Conservation (phyloP, 2,797 vertebrate species). For the Lemur catta region DNA sequence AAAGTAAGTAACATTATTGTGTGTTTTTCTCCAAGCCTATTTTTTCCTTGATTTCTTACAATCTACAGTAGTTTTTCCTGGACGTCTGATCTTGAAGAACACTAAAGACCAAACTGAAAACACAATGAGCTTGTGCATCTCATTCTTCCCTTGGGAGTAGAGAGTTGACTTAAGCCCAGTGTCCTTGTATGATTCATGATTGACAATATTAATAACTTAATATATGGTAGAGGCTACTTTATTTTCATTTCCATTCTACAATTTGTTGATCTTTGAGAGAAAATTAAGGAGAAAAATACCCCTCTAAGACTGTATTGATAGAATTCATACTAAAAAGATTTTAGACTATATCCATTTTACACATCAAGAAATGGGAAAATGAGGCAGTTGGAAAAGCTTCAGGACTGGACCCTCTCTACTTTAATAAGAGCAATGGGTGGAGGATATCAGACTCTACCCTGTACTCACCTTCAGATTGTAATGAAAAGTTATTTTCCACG, state of each 20-base stretch:
- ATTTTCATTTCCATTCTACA: neutral
- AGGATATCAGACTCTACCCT: neutral
- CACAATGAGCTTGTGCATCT: neutral
- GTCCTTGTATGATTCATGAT: neutral
- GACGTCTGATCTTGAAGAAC: neutral
- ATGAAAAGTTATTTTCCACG: neutral
- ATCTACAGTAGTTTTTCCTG: neutral
- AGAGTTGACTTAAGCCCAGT: neutral
- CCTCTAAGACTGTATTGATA: neutral
- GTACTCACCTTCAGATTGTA: neutral
- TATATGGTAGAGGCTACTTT: neutral
- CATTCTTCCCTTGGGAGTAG: neutral
- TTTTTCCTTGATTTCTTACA: neutral
- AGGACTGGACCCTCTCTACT: too few species aligned
- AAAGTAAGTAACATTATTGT: neutral
- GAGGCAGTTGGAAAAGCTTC: rapidly evolving
- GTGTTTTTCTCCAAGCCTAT: neutral
- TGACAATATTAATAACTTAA: neutral
- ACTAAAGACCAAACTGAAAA: neutral
- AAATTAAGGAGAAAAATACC: neutral
- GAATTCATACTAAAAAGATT: neutral
- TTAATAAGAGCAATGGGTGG: neutral
- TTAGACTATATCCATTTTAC: neutral
- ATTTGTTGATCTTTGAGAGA: neutral
- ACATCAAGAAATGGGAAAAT: neutral